Percentiles rank a stretch among this genome's conserved stretches.
These are phyloP conservation scores for Diarsia dahlii DNA, from an alignment of 2,888 invertebrate species.

Conservation along the genomic window DNA sequence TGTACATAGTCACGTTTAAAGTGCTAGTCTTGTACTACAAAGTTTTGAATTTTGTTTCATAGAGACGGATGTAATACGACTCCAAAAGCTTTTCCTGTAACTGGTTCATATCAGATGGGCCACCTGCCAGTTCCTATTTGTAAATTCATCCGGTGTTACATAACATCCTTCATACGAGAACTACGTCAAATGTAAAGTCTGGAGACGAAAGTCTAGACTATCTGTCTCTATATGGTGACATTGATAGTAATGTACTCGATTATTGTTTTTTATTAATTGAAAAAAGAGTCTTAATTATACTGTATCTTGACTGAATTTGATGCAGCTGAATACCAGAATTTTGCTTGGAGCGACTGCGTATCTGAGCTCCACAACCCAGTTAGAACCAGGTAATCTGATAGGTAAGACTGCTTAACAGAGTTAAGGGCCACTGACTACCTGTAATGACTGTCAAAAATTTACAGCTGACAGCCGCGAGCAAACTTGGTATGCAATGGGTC, in stretches of 20 bases:
- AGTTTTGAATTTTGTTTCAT: background rate
- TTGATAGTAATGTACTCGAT: background rate
- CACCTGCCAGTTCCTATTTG: conserved; percentile 23
- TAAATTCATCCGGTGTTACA: conserved; percentile 25
- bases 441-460: too few relatives aligned
- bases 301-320: too few relatives aligned
- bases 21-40: background rate
- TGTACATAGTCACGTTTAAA: background rate
- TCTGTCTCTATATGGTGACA: too few relatives aligned
- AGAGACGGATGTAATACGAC: conserved; percentile 2
- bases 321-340: too few relatives aligned
- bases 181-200: background rate
- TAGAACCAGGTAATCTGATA: too few relatives aligned
- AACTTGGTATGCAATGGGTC: too few relatives aligned
- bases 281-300: background rate
- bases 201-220: background rate
- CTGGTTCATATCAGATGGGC: conserved; percentile 31
- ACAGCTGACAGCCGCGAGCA: too few relatives aligned
- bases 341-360: too few relatives aligned
- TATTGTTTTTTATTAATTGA: background rate
- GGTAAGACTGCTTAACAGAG: too few relatives aligned
- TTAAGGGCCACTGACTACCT: too few relatives aligned
- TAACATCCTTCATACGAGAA: conserved; percentile 14
- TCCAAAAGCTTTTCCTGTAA: conserved; percentile 10
- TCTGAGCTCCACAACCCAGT: too few relatives aligned